Base-by-base conservation (phyloP, 1,140 invertebrate species). In the Drosophila sechellia region DNA sequence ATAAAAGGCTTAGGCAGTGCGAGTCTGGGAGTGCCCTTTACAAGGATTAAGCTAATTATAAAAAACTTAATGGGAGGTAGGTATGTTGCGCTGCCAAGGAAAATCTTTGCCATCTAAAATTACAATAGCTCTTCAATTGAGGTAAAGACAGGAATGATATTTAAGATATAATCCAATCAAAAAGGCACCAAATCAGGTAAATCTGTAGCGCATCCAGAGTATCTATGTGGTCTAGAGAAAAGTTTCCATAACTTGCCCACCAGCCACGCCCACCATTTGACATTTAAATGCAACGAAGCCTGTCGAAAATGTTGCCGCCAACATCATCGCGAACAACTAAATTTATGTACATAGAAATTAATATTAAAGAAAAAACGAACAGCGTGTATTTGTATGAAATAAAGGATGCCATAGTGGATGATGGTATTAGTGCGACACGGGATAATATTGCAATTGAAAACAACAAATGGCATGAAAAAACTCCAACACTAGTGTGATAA, bases 311-410 rank as follows among this genome's bases (percentile, higher is more conserved):
- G 65, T 66, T 56, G 46, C 45, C 31, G 37, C 22, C 49, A 63
- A 78, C 69, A 54, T 61, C 56, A 61, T 42, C 69, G 73, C 37
- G 70, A 75, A 46, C 79, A 86, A 80, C 78, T 71, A 81, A 81
- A 86, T 86, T 86, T 81, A 86, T 86, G 83, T 86, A 86, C 83
- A 86, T 87, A 87, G 78, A 86, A 87, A 86, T 86, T 79, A 81
- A 79, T 79, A 86, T 75, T 81, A 61, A 71, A 75, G 66, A 75
- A 75, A 71, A 73, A 70, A 20, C 12, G 42, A 69, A 46, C 53
- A 77, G 40, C 69, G 43, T 64, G 69, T 49, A 50, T 55, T 39
- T 27, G 10, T 34, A 20, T 22, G 27, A 54, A 42, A 34, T 25
- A 72, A 40, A 54, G 57, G 48, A 74, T 63, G 49, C 31, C 17